Conservation (phyloP, 2,113 vertebrate genomes). For the Macrotis lagotis region DNA sequence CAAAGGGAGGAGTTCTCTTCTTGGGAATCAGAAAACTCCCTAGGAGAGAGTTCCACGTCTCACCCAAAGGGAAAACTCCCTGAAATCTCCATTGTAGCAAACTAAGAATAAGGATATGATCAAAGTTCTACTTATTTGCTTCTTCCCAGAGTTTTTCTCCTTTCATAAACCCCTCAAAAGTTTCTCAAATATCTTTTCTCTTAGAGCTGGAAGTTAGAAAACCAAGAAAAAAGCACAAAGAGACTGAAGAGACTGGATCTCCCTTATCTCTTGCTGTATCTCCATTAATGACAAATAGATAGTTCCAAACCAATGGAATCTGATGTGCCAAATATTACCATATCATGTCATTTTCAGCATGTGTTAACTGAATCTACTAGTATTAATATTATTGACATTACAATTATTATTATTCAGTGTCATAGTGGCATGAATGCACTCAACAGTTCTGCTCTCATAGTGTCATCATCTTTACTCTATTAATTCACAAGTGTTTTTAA, state of each 20-base stretch:
- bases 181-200: background rate
- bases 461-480: background rate
- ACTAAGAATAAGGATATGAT: background rate
- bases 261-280: background rate
- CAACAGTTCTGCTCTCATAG: background rate
- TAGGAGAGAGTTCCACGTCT: background rate
- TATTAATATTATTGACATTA: background rate
- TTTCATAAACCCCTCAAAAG: background rate
- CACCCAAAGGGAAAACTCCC: background rate
- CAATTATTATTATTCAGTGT: too few species aligned
- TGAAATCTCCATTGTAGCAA: background rate
- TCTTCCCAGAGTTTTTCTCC: background rate
- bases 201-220: background rate
- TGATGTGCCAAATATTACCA: background rate
- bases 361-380: background rate
- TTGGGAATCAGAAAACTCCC: background rate
- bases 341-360: background rate
- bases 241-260: background rate
- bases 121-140: background rate
- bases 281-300: background rate
- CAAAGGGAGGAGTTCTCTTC: background rate
- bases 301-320: background rate
- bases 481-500: background rate
- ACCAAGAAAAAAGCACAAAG: background rate
- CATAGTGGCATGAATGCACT: background rate